Conservation (phyloP, 2,888 invertebrate species). For the Drosophila colorata region DNA sequence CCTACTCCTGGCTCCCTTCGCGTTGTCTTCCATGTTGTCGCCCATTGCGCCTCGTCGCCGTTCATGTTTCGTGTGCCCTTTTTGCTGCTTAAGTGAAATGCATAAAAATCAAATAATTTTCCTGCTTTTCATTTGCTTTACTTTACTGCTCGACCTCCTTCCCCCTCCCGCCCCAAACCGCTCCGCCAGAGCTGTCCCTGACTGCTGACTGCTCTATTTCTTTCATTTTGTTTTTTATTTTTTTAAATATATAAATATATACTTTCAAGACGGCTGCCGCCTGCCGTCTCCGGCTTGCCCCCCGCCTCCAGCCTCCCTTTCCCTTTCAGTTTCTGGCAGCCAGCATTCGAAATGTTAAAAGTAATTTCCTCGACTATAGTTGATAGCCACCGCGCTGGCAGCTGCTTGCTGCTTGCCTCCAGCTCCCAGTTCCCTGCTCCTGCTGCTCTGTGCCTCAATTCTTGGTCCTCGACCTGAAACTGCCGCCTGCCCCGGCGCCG, state of each 20-base stretch:
- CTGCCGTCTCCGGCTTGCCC: conserved; percentile 33
- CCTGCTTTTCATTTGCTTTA: conserved; percentile 73
- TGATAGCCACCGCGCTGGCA: conserved; percentile 59
- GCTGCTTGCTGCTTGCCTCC: conserved; percentile 11
- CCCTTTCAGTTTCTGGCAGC: conserved; percentile 31
- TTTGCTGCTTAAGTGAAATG: conserved; percentile 77
- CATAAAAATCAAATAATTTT: conserved; percentile 81
- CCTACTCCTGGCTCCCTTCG: conserved; percentile 1
- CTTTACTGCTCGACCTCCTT: conserved; percentile 27
- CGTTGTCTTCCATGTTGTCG: conserved; percentile 23
- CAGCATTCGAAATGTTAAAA: conserved; percentile 76
- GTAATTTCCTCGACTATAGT: conserved; percentile 79
- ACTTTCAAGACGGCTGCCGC: conserved; percentile 53
- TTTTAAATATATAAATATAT: conserved; percentile 64
- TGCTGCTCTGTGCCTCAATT: not conserved
- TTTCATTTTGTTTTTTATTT: conserved; percentile 9
- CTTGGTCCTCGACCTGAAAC: not conserved
- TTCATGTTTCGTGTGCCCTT: conserved; percentile 49
- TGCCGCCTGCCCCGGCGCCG: not conserved
- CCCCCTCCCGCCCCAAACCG: no score
- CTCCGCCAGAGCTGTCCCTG: not conserved
- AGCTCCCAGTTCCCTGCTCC: not conserved
- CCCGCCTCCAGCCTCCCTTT: not conserved
- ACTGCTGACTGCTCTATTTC: conserved; percentile 17
- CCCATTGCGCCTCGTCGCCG: not conserved